Evolutionary conservation across 1,140 invertebrate species (phyloP), one percentile per base, ranked within the genome.

Genomic region (Drosophila parabipectinata): DNA sequence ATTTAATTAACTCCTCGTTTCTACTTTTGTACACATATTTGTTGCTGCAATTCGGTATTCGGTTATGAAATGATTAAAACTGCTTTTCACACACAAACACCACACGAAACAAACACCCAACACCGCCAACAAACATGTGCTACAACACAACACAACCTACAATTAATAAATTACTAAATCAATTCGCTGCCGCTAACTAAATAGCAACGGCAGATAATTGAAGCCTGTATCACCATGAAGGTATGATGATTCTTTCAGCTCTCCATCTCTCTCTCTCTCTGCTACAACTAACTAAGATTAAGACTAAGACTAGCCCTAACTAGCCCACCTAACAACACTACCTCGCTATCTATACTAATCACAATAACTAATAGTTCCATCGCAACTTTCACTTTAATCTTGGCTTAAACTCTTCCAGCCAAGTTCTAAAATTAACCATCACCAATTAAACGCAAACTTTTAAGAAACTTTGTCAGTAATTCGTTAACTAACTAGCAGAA

Each of bases 151-250:
- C 59, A 34, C 61, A 58, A 48, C 64, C 14, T 60, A 54, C 58
- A 66, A 32, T 10, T 3, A 72, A 68, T 73, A 57, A 88, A 90
- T 63, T 74, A 74, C 55, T 64, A 66, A 80, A 79, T 77, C 81
- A 89, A 89, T 87, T 90, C 62, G 90, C 87, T 91, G 90, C 79
- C 75, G 26, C 26, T 28, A 28, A 28, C 5, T 28, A 6, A 78
- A 85, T 79, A 91, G 91, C 92, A 93, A 94, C 95, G 96, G 96
- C 96, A 96, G 96, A 95, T 97, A 94, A 95, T 96, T 94, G 96
- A 97, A 94, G 95, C 96, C 94, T 97, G 96, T 95, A 96, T 96
- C 94, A 95, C 96, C 91, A 95, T 97, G 92, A 97, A 97, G 96
- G 96, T 97, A 95, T 95, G 95, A 93, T 89, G 71, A 89, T 77